Evolutionary conservation across 2,888 invertebrate genomes (phyloP), one percentile per base, ranked within the genome.

Genomic region (Bugulina stolonifera): DNA sequence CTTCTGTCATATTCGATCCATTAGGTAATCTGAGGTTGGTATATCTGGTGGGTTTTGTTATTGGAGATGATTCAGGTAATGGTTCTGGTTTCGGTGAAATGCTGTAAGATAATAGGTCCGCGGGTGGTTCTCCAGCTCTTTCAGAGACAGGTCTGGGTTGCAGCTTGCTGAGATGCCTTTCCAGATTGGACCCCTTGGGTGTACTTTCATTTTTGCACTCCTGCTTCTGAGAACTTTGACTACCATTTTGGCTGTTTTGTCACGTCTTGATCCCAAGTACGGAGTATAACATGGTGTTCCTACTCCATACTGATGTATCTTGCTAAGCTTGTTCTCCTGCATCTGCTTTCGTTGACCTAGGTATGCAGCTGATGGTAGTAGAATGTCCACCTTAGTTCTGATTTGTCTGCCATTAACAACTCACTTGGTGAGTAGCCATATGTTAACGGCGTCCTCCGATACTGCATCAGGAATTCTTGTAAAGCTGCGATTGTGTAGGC

Each of bases 391-490:
- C 32, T 64, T 64, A n/a, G 14, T 32, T 25, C 64, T 29, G n/a
- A 64, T 64, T 32, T 64, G 64, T 64, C 32, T 27, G 3, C 64
- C 64, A 64, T 64, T 64, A 32, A 32, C 5, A 64, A 32, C 64
- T 64, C 32, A 34, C 64, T 64, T 64, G 64, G 64, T 32, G n/a
- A 64, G 32, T 14, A 64, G 10, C 32, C 64, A 29, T 64, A 14
- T 10, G 64, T 27, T 43, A 70, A 32, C 23, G 52, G 52, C 3
- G 70, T 70, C 25, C 54, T 43, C 5, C 52, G 3, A 23, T 70
- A 70, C 27, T 70, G 43, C 70, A 70, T 54, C 27, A 70, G 32
- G 54, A 70, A 70, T 23, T 70, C 43, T 43, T 70, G 70, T 2
- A 18, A 29, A 43, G 70, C 70, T 29, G n/a, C 70, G 10, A 10